Conservation (phyloP, 2,113 vertebrate species). For the Campylorhamphus procurvoides region DNA sequence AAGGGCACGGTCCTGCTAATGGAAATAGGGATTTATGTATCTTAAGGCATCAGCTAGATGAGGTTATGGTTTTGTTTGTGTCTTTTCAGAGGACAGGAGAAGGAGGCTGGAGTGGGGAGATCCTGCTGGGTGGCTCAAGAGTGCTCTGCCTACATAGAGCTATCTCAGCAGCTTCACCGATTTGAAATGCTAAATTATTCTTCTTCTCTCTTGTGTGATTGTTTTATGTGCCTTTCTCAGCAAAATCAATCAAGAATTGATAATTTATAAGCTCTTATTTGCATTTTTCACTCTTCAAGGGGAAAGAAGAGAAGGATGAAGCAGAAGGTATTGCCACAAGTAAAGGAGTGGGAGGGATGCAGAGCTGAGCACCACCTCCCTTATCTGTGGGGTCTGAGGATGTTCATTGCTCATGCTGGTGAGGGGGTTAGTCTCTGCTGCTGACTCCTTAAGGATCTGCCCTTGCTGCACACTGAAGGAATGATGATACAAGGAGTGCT, state of each 20-base stretch:
- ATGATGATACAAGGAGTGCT: background rate
- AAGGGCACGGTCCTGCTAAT: background rate
- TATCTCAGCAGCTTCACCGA: slow-evolving; percentile 21
- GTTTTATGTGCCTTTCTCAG: slow-evolving; percentile 66
- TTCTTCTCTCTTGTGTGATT: background rate
- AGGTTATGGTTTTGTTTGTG: background rate
- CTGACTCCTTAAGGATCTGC: background rate
- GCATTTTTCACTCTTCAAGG: slow-evolving; percentile 34
- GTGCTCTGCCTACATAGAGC: slow-evolving; percentile 7
- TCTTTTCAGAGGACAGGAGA: background rate
- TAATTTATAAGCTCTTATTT: slow-evolving; percentile 64
- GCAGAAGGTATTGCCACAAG: background rate
- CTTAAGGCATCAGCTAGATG: background rate
- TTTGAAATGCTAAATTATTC: slow-evolving; percentile 58
- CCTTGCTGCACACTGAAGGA: background rate
- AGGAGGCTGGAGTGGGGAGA: background rate
- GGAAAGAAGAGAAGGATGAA: background rate
- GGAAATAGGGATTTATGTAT: background rate
- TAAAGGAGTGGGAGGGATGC: background rate
- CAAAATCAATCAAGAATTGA: slow-evolving; percentile 69
- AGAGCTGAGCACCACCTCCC: background rate
- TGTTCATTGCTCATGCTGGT: background rate
- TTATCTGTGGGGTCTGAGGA: background rate
- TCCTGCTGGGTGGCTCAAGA: background rate
- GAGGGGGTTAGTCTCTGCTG: background rate